These are phyloP conservation scores for Podargus strigoides DNA, from an alignment of 2,797 vertebrate species.

Conservation along the genomic window DNA sequence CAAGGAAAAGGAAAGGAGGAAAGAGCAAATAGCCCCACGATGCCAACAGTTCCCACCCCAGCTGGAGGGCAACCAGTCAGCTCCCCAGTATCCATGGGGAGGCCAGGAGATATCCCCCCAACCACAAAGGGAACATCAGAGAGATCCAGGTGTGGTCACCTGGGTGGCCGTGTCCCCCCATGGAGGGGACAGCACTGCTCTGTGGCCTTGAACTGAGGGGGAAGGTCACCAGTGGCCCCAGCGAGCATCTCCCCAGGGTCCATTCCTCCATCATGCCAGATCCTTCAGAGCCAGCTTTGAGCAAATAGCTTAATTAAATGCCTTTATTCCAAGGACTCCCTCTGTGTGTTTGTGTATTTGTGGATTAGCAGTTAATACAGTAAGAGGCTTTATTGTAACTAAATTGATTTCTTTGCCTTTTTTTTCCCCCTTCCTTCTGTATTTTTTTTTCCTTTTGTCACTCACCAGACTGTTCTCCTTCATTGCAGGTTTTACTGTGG, in stretches of 20 bases:
- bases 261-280: fast-evolving
- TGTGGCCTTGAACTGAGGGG: not conserved
- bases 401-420: slow-evolving; percentile 44
- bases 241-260: not conserved
- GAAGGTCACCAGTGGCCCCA: not conserved
- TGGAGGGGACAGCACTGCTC: not conserved
- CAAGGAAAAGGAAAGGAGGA: not conserved
- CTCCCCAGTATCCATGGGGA: not conserved
- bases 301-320: slow-evolving; percentile 50
- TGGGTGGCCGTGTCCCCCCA: fast-evolving
- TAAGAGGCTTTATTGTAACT: slow-evolving; percentile 45
- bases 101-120: not conserved
- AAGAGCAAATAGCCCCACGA: not conserved
- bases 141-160: not conserved
- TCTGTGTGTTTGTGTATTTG: slow-evolving; percentile 43
- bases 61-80: not conserved
- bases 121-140: not conserved
- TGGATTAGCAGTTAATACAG: slow-evolving; percentile 53
- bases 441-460: not conserved
- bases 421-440: not conserved
- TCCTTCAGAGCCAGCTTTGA: not conserved
- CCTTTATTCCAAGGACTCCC: slow-evolving; percentile 44
- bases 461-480: not conserved
- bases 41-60: not conserved
- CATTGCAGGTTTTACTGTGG: fast-evolving